Percentiles rank a stretch among this genome's conserved stretches.
phyloP scores from a whole-genome alignment of 2,797 vertebrate species.

The Gobionotothen gibberifrons region DNA sequence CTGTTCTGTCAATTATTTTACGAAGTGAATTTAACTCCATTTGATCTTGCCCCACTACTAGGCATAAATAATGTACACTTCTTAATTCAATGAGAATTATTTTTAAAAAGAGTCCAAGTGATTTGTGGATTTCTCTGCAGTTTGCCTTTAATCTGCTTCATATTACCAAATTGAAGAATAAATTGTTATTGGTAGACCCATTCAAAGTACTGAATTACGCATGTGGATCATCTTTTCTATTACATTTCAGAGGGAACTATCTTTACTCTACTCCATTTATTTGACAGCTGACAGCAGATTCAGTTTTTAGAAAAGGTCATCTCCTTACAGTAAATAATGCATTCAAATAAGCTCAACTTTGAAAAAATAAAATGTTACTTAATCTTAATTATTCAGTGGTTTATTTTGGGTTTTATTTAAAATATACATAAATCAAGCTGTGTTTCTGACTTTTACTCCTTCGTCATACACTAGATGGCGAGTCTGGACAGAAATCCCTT shows the following conservation, averaged over 20 bases:
- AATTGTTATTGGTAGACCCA: background rate
- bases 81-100: constrained; percentile 21
- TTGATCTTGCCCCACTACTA: constrained; percentile 3
- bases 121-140: constrained; percentile 21
- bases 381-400: no score
- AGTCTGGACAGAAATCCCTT: constrained; percentile 40
- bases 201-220: background rate
- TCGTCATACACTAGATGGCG: constrained; percentile 68
- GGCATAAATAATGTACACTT: constrained; percentile 22
- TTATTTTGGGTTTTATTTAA: background rate
- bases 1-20: background rate
- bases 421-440: background rate
- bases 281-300: background rate
- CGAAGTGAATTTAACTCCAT: constrained; percentile 11
- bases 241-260: background rate
- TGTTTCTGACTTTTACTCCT: background rate
- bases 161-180: background rate
- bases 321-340: background rate
- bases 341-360: background rate
- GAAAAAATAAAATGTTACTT: background rate
- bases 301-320: background rate
- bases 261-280: no score
- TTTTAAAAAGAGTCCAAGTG: constrained; percentile 40
- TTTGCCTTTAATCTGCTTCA: constrained; percentile 9
- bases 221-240: background rate